Evolutionary conservation across 2,797 vertebrate species (phyloP).

Genomic region (Vultur gryphus): DNA sequence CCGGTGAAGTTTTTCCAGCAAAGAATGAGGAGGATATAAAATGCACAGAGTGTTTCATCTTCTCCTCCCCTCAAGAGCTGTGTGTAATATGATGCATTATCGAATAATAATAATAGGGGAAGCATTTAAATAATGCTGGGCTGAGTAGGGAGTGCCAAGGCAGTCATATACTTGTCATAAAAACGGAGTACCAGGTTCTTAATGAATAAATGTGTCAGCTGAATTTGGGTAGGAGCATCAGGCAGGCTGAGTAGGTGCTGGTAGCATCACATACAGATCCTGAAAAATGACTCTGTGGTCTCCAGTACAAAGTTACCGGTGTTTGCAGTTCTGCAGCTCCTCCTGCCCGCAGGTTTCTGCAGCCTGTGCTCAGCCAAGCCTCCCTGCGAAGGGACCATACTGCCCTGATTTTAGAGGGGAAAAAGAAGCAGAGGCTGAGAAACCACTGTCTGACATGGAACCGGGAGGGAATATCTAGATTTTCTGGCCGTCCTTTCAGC

Average conservation of each 20-base stretch:
- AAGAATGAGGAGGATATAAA: background rate
- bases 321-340: background rate
- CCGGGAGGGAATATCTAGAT: background rate
- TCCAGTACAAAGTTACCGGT: background rate
- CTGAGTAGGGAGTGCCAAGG: background rate
- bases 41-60: background rate
- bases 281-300: background rate
- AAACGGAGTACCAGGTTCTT: background rate
- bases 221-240: background rate
- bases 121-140: background rate
- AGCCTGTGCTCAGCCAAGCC: background rate
- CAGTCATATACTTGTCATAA: background rate
- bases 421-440: background rate
- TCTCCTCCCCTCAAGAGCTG: background rate
- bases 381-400: background rate
- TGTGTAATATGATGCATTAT: background rate
- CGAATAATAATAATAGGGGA: background rate
- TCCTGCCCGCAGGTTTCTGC: background rate
- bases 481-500: background rate
- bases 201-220: background rate
- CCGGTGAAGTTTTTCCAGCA: background rate
- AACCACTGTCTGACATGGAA: background rate
- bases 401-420: background rate
- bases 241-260: background rate
- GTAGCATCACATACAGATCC: background rate